Percentiles rank a stretch among this genome's conserved stretches.
Conservation (phyloP, 2,888 invertebrate genomes). For the Pseudococcus longispinus region DNA sequence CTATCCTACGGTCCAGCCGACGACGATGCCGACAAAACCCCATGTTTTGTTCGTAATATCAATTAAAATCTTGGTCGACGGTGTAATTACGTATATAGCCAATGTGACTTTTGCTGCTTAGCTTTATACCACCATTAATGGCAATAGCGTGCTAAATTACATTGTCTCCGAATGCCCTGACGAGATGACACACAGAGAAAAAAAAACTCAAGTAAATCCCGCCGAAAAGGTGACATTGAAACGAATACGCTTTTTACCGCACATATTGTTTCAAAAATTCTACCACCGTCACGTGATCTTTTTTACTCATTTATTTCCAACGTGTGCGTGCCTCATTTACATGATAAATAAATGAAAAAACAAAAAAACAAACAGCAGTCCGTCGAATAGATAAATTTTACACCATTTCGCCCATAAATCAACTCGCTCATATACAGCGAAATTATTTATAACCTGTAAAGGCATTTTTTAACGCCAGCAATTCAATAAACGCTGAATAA, state of each 20-base stretch:
- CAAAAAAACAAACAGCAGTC: neutral
- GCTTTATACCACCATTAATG: neutral
- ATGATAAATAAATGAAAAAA: neutral
- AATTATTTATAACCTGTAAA: neutral
- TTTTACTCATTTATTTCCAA: neutral
- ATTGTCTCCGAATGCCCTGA: neutral
- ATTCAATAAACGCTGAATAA: neutral
- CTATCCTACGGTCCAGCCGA: neutral
- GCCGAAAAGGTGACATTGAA: neutral
- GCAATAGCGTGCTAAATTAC: neutral
- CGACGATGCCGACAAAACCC: neutral
- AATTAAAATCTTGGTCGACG: neutral
- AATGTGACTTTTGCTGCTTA: neutral
- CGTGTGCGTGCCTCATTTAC: neutral
- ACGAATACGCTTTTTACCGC: neutral
- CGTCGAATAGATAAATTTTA: neutral
- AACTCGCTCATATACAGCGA: neutral
- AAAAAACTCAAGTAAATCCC: neutral
- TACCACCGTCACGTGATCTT: constrained; percentile 3
- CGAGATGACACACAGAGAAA: neutral
- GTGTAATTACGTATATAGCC: neutral
- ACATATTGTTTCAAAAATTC: neutral
- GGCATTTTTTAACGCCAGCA: neutral
- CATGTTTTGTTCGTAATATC: neutral
- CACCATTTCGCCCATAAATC: neutral